A percentile compares a stretch with the other conserved stretches of the same genome.
phyloP scores from a whole-genome alignment of 1,140 invertebrate species.

The Catajapyx aquilonaris region DNA sequence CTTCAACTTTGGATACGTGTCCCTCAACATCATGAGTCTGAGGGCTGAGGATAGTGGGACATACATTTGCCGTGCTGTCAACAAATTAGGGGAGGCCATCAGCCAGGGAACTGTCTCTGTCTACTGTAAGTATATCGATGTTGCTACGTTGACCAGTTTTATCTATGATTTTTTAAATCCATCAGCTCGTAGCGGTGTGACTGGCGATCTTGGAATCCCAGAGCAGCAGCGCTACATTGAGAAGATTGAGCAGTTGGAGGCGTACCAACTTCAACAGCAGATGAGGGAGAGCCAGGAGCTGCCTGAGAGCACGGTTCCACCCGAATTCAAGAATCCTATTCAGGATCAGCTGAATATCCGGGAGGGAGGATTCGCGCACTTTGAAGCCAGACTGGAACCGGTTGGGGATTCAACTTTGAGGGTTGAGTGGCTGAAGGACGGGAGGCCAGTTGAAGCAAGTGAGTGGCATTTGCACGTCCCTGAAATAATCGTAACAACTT shows the following conservation, averaged over 20 bases:
- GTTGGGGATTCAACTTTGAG: constrained; percentile 73
- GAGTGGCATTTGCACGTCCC: constrained; percentile 11
- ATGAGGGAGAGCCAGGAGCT: constrained; percentile 52
- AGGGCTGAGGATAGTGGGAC: constrained; percentile 80
- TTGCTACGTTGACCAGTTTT: background rate
- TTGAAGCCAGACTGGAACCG: constrained; percentile 85
- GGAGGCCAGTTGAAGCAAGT: constrained; percentile 71
- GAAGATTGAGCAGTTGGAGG: constrained; percentile 79
- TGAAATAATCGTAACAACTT: no score
- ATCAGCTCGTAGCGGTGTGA: constrained; percentile 48
- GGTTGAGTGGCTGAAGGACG: constrained; percentile 93
- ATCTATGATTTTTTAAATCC: constrained; percentile 10
- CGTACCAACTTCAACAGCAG: constrained; percentile 56
- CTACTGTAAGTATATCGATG: constrained; percentile 25
- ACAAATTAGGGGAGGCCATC: constrained; percentile 64
- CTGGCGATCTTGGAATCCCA: constrained; percentile 66
- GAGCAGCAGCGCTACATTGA: constrained; percentile 86
- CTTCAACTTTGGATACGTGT: constrained; percentile 97
- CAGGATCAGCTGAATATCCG: constrained; percentile 70
- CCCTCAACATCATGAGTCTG: constrained; percentile 92
- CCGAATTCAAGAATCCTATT: constrained; percentile 81
- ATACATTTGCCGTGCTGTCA: constrained; percentile 74
- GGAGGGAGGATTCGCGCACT: constrained; percentile 87
- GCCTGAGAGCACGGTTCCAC: constrained; percentile 51
- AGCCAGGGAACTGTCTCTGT: constrained; percentile 58